Conservation (phyloP, 2,113 vertebrate genomes). For the Crotalus horridus region DNA sequence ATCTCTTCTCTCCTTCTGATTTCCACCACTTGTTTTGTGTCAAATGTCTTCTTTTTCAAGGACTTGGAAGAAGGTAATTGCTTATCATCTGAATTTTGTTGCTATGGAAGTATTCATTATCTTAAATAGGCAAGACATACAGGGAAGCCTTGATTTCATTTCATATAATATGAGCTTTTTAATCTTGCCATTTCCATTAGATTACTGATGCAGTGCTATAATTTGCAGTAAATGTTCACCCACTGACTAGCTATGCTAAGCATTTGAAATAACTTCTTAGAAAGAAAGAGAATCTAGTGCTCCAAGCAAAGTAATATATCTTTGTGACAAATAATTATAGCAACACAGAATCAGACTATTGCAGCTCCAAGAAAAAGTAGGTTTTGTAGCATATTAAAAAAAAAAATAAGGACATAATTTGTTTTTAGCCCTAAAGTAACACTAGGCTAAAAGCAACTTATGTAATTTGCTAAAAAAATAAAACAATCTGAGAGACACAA, state of each 20-base stretch:
- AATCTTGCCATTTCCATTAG: not conserved
- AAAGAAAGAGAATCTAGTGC: not conserved
- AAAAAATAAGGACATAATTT: not conserved
- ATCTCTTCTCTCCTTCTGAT: not conserved
- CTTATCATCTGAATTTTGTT: constrained; percentile 8
- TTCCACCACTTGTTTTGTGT: not conserved
- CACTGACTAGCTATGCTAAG: not conserved
- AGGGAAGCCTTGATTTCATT: constrained; percentile 6
- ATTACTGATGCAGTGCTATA: not conserved
- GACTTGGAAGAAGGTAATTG: not conserved
- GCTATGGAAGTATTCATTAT: constrained; percentile 23
- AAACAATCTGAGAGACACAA: not conserved
- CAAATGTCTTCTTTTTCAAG: not conserved
- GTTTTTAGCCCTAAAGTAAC: not conserved
- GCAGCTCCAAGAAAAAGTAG: not conserved
- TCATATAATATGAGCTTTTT: not conserved
- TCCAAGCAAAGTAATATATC: not conserved
- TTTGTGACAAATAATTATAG: not conserved
- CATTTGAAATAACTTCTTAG: constrained; percentile 1
- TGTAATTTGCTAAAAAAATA: not conserved
- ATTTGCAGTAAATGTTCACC: not conserved
- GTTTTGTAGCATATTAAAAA: not conserved
- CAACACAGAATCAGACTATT: not conserved
- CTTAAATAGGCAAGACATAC: not conserved
- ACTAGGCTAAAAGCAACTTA: not conserved